Conservation (phyloP, 2,888 invertebrate genomes). For the Polydrusus pterygomalis region DNA sequence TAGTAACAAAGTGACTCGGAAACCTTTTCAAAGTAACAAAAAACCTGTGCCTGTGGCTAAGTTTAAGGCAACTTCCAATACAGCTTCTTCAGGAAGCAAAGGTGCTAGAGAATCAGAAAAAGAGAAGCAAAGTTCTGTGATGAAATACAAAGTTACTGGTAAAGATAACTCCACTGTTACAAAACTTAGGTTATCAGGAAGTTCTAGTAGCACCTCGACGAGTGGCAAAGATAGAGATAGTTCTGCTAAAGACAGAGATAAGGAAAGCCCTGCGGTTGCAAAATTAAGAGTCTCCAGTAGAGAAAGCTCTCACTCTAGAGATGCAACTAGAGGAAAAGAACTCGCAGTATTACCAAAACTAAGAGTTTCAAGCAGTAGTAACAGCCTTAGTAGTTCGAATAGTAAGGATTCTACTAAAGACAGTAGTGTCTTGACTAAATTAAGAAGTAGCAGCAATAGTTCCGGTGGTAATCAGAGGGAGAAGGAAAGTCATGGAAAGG, state of each 20-base stretch:
- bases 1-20: conserved; percentile 28
- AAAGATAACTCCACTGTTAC: background rate
- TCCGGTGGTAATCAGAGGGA: conserved; percentile 4
- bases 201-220: background rate
- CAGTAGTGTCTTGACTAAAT: conserved; percentile 57
- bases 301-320: background rate
- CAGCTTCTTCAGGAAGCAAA: background rate
- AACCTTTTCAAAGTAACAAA: conserved; percentile 2
- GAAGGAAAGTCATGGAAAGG: background rate
- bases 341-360: conserved; percentile 13
- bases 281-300: conserved; percentile 31
- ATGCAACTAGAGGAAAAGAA: conserved; percentile 13
- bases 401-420: conserved; percentile 64
- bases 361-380: conserved; percentile 21
- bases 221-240: background rate
- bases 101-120: conserved; percentile 30
- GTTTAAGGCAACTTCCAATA: background rate
- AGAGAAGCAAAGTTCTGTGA: conserved; percentile 21
- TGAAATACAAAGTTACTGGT: background rate
- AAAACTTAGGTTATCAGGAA: conserved; percentile 11
- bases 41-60: conserved; percentile 14
- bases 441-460: conserved; percentile 31
- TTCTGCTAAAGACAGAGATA: conserved; percentile 10
- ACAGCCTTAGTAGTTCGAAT: conserved; percentile 71
- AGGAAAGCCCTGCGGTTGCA: conserved; percentile 31